Evolutionary conservation across 2,888 invertebrate species (phyloP).

Genomic region (Belgica antarctica): DNA sequence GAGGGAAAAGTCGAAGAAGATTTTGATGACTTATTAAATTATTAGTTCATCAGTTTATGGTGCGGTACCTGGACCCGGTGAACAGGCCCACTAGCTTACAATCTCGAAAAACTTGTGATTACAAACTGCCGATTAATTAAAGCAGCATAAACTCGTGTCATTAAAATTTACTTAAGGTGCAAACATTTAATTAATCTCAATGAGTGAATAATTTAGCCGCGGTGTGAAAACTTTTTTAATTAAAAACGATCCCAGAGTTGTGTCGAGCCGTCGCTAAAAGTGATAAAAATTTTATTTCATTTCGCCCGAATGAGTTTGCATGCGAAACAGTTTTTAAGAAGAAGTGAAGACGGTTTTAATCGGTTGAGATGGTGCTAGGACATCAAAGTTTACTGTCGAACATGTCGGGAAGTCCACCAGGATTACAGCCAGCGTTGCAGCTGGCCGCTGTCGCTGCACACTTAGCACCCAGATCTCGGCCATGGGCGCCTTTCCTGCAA

Average conservation of each 20-base stretch:
- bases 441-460: slow-evolving; percentile 67
- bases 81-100: not conserved
- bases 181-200: not conserved
- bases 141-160: not conserved
- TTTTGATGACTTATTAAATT: not conserved
- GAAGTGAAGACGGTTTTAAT: not conserved
- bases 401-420: slow-evolving; percentile 52
- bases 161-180: not conserved
- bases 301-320: not conserved
- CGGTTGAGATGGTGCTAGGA: slow-evolving; percentile 62
- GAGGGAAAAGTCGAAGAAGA: too few species aligned
- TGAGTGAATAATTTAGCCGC: slow-evolving; percentile 1
- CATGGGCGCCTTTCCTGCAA: slow-evolving; percentile 63
- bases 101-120: slow-evolving; percentile 9
- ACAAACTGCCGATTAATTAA: slow-evolving; percentile 8
- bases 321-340: not conserved
- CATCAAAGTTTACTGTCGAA: slow-evolving; percentile 48
- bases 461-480: slow-evolving; percentile 55
- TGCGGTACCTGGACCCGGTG: not conserved
- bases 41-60: not conserved
- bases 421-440: slow-evolving; percentile 68
- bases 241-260: not conserved
- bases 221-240: slow-evolving; percentile 12
- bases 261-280: not conserved
- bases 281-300: not conserved